Conservation (phyloP, 2,888 invertebrate species). For the Oscheius sp. region DNA sequence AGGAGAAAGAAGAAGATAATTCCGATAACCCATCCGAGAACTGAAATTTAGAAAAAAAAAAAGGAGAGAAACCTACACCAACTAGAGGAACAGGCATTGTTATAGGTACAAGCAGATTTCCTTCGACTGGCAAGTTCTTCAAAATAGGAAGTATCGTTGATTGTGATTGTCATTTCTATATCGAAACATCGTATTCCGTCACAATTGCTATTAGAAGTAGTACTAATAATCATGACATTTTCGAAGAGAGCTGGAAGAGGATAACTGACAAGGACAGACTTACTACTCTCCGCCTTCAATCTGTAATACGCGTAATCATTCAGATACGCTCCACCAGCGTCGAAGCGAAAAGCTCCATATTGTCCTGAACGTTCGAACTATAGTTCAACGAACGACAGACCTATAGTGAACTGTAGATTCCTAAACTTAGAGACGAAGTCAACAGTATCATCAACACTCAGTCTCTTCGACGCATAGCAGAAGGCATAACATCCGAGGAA, state of each 20-base stretch:
- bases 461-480: constrained; percentile 22
- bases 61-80: constrained; percentile 20
- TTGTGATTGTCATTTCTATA: background rate
- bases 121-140: background rate
- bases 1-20: constrained; percentile 10
- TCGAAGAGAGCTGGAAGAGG: background rate
- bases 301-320: constrained; percentile 6
- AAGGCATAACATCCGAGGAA: constrained; percentile 29
- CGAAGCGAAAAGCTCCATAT: constrained; percentile 24
- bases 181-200: constrained; percentile 2
- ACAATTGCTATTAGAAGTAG: background rate
- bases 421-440: constrained; percentile 10
- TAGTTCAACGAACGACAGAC: background rate
- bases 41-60: background rate
- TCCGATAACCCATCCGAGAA: constrained; percentile 14
- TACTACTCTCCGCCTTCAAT: constrained; percentile 4
- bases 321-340: constrained; percentile 15
- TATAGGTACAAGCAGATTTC: constrained; percentile 21
- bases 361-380: background rate
- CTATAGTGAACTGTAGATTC: constrained; percentile 3
- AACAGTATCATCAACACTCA: constrained; percentile 9
- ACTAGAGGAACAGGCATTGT: constrained; percentile 10
- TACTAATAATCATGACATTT: background rate
- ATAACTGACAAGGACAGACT: background rate
- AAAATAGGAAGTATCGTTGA: constrained; percentile 3